Percentiles rank a stretch among this genome's conserved stretches.
Conservation (phyloP, 30 jellyfish, hydroid and myxozoan species). For the Phacellophora camtschatica region DNA sequence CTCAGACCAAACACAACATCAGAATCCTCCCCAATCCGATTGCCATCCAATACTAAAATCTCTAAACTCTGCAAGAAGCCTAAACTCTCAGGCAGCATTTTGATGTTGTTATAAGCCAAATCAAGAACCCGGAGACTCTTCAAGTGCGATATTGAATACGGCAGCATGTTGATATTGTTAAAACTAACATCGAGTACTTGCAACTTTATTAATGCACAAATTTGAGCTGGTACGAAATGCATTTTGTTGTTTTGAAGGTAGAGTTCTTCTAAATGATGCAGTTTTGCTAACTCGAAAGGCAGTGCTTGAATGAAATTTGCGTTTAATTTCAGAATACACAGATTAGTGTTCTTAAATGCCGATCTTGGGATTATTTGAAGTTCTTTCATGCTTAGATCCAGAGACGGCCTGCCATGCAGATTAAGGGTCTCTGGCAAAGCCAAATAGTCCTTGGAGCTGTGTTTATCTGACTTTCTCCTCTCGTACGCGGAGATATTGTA, state of each 20-base stretch:
- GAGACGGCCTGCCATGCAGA: conserved; percentile 41
- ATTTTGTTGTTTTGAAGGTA: conserved; percentile 57
- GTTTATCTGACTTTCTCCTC: background rate
- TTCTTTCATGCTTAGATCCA: conserved; percentile 56
- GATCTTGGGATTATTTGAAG: conserved; percentile 22
- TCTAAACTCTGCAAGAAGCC: conserved; percentile 23
- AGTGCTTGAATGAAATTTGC: conserved; percentile 38
- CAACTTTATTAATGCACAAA: conserved; percentile 37
- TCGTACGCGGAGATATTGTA: conserved; percentile 27
- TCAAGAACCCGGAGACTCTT: conserved; percentile 29
- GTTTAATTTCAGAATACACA: conserved; percentile 27
- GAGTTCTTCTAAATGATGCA: conserved; percentile 50
- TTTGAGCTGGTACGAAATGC: conserved; percentile 67
- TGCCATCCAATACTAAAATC: conserved; percentile 27
- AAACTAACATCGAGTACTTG: conserved; percentile 59
- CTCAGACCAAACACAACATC: conserved; percentile 24
- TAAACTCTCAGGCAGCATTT: conserved; percentile 54
- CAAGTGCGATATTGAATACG: conserved; percentile 40
- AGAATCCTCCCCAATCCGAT: background rate
- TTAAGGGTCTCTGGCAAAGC: conserved; percentile 26
- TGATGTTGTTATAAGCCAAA: conserved; percentile 40
- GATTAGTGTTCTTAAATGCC: conserved; percentile 13
- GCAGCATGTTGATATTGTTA: conserved; percentile 47
- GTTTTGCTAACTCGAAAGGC: conserved; percentile 46
- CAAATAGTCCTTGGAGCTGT: background rate